Base-by-base conservation (phyloP, 2,797 vertebrate species). In the Microchirus variegatus region DNA sequence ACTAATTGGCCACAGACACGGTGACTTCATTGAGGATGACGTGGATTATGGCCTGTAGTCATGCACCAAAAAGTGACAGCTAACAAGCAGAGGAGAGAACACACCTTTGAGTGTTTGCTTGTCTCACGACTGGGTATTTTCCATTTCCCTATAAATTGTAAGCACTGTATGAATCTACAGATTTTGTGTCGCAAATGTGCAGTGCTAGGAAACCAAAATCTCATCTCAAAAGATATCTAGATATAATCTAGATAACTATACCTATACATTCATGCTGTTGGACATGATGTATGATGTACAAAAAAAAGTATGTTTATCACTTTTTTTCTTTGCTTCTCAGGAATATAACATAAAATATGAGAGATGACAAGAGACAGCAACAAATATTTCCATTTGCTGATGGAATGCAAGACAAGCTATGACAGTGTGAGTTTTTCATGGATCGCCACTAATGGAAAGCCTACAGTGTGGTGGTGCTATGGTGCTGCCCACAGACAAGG, bases 401-500 rank as follows among this genome's bases (percentile, higher is more conserved):
- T 11, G 7, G 31, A 38, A 61, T 63, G 45, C 46, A 49, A 56
- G 19, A 59, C 12, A 67, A 22, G 53, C 54, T 55, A 26, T 53
- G 68, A 58, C 70, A 70, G 56, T 15, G 38, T 0, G 41, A 44
- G 52, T 50, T 41, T 66, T 70, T 43, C 40, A 45, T 42, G 46
- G 40, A 47, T 15, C 17, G 26, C 52, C 47, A 18, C 52, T 61
- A 65, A 77, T 76, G 55, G 64, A 75, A 73, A 63, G 47, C 62
- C 45, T 70, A 50, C 16, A 36, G 26, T 35, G 1, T 38, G 53
- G 1, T 38, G 53, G 54, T 31, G 46, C 47, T 73, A 16, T 6
- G 49, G 44, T 5, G 53, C 54, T 61, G 75, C 58, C 65, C 44
- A 55, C 53, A 58, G 73, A 80, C 80, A 77, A 69, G 63, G 40